phyloP scores from a whole-genome alignment of 2,888 invertebrate species.

The Clepsis dumicolana region DNA sequence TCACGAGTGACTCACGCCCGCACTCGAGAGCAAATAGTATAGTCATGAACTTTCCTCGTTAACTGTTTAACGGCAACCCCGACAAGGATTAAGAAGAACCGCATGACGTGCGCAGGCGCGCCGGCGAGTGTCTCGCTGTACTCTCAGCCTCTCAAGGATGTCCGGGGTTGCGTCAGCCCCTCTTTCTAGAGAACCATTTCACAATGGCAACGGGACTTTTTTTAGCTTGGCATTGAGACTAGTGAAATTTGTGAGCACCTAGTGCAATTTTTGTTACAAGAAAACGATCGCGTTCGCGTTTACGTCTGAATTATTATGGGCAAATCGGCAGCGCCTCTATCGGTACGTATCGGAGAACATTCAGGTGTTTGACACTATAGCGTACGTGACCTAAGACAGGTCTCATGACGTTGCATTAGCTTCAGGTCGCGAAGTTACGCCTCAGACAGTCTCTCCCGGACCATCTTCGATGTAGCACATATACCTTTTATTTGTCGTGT shows the following conservation, averaged over 20 bases:
- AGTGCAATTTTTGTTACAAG: no score
- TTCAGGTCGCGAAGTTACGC: no score
- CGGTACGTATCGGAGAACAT: no score
- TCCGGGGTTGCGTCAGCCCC: conserved; percentile 17
- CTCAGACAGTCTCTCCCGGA: no score
- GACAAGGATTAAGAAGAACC: conserved; percentile 28
- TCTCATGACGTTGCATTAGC: no score
- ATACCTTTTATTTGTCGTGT: no score
- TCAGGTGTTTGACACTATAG: no score
- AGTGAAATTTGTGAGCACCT: neutral
- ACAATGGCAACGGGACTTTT: conserved; percentile 1
- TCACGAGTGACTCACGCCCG: conserved; percentile 10
- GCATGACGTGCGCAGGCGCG: conserved; percentile 13
- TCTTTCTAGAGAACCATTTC: conserved; percentile 1
- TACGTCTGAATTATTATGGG: no score
- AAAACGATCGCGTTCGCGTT: no score
- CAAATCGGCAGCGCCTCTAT: no score
- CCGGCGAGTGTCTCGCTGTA: neutral
- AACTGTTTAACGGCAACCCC: neutral
- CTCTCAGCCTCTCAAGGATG: conserved; percentile 15
- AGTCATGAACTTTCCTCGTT: conserved; percentile 15
- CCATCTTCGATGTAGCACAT: no score
- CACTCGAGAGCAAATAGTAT: conserved; percentile 10
- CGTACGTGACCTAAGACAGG: no score
- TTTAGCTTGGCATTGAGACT: neutral